Base-by-base conservation (phyloP, 2,888 invertebrate genomes). In the Hymenopus coronatus region DNA sequence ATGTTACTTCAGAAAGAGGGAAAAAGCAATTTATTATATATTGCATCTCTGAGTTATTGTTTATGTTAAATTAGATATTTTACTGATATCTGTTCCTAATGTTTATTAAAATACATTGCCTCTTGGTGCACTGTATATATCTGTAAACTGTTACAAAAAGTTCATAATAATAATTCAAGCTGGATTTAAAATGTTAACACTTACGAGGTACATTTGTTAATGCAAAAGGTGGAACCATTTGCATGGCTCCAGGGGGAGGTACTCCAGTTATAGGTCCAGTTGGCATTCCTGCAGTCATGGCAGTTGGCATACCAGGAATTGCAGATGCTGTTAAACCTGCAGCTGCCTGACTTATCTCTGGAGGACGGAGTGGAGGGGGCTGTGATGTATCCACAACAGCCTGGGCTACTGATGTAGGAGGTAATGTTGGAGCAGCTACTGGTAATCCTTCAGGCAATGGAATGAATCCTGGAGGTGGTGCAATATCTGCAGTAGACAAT, bases 351-450 rank as follows among this genome's bases (percentile, higher is more conserved):
- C 83, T 82, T n/a, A 87, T 82, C 30, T 89, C 87, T 27, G 88
- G 86, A n/a, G 89, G 88, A n/a, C 88, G 88, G 15, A 88, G 84
- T 15, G 90, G 90, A 3, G 96, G 96, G 12, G 96, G 96, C 92
- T 96, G 96, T 91, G 95, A 95, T 6, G 95, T 96, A 90, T 96
- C 96, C n/a, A 94, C 93, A 46, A 93, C 91, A n/a, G 82, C 87
- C 12, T 92, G 89, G 91, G 92, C 87, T 89, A 92, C 89, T 81
- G 91, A 90, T 90, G 91, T 90, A 1, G 86, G 28, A 28, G 85
- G 54, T 20, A 85, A 3, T 27, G 85, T 70, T 82, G 91, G 88
- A 85, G 91, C 91, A 3, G 91, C 90, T 86, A 90, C 90, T 89
- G 91, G 90, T 28, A 90, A 46, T 8, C 90, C 91, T 30, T 92